Base-by-base conservation (phyloP, 1,140 invertebrate genomes). In the Archivesica marissinica region DNA sequence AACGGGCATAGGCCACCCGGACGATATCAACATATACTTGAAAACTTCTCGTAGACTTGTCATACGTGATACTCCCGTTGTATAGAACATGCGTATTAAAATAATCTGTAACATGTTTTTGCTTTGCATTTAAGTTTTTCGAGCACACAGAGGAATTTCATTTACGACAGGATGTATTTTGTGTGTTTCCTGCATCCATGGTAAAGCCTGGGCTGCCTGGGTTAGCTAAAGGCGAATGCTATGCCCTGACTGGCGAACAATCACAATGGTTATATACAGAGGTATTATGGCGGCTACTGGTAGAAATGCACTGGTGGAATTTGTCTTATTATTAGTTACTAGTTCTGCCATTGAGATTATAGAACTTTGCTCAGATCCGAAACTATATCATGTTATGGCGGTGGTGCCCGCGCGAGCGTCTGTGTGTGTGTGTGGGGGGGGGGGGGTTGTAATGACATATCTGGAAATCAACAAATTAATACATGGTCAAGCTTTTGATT, bases 131-230 rank as follows among this genome's bases (percentile, higher is more conserved):
- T 47, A 15, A 72, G 68, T 72, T 72, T 33, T 72, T 30, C 28
- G 68, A 72, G 20, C 68, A 72, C 25, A 72, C 68, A 1, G 25
- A 72, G 6, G 41, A 47, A 13, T 47, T 33, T 50, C 68, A 72
- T 30, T 13, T 72, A 47, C 41, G 68, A 72, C 68, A 72, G 13
- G 41, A 47, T 15, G 39, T 25, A 47, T 13, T 20, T 1, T 72
- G 68, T 50, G 3, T 72, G 11, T 72, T 28, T 30, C 68, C 68
- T 11, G 44, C 39, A 2, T 25, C 7, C 11, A 28, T 47, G 39
- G 25, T 13, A 17, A 23, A 50, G 2, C 23, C 38, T 3, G 25
- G 17, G 9, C n/a, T 17, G 15, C 39, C 4, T 28, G 68, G 13
- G 6, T 25, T 72, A 52, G 28, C 2, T 11, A 28, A 33, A 17